A percentile compares a stretch with the other conserved stretches of the same genome.
Conservation (phyloP, 2,888 invertebrate species). For the Parnassius glacialis region DNA sequence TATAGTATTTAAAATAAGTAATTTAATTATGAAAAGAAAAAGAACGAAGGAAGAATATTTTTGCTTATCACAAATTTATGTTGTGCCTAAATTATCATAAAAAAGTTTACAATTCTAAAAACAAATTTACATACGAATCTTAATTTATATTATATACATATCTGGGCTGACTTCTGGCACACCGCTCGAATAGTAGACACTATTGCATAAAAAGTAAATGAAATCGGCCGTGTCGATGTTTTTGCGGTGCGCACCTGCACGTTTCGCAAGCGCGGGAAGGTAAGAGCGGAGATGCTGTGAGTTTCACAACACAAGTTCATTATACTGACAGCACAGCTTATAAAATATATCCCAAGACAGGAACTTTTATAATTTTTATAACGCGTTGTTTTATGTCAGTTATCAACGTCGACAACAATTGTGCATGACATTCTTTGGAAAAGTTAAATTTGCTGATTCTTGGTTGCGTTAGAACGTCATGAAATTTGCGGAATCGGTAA, state of each 20-base stretch:
- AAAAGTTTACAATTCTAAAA: not conserved
- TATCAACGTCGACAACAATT: conserved; percentile 4
- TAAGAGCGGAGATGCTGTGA: conserved; percentile 76
- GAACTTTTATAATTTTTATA: too few relatives aligned
- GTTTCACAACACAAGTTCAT: conserved; percentile 62
- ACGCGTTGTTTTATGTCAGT: too few relatives aligned
- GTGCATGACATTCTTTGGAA: not conserved
- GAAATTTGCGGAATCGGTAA: conserved; percentile 46
- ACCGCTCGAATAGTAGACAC: conserved; percentile 45
- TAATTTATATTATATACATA: conserved; percentile 4
- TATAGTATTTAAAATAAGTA: not conserved
- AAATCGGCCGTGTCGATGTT: conserved; percentile 71
- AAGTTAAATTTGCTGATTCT: conserved; percentile 26
- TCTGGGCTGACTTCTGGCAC: conserved; percentile 24
- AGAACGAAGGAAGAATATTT: too few relatives aligned
- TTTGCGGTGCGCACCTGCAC: conserved; percentile 82
- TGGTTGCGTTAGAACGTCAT: conserved; percentile 20
- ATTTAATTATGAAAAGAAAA: too few relatives aligned
- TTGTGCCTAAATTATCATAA: too few relatives aligned
- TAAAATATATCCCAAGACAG: conserved; percentile 44
- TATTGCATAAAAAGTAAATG: conserved; percentile 77
- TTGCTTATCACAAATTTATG: too few relatives aligned
- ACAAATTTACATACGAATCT: conserved; percentile 6
- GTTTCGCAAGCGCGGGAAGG: conserved; percentile 79
- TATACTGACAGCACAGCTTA: not conserved